These are phyloP conservation scores for Dipodomys merriami DNA, from an alignment of 2,113 vertebrate genomes.

Conservation along the genomic window DNA sequence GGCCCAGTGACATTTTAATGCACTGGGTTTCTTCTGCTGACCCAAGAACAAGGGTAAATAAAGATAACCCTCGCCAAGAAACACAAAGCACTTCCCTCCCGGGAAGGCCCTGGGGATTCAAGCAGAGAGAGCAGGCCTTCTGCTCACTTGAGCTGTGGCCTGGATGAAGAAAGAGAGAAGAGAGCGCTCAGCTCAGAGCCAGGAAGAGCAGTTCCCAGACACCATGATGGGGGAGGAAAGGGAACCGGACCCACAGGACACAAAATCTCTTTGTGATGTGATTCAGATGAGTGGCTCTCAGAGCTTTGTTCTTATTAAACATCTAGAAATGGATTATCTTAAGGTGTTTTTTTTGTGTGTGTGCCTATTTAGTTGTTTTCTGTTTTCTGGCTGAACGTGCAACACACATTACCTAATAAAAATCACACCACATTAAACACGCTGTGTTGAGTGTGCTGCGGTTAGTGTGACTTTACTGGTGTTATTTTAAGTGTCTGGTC, in stretches of 20 bases:
- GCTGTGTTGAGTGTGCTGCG: conserved; percentile 34
- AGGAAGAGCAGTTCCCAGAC: neutral
- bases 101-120: neutral
- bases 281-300: conserved; percentile 35
- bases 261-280: neutral
- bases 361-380: conserved; percentile 3
- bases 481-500: conserved; percentile 76
- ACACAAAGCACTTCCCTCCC: conserved; percentile 19
- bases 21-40: conserved; percentile 44
- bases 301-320: conserved; percentile 59
- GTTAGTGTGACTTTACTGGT: conserved; percentile 42
- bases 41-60: conserved; percentile 48
- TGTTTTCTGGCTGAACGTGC: conserved; percentile 64
- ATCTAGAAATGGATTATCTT: conserved; percentile 56
- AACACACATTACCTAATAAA: conserved; percentile 71
- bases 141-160: neutral
- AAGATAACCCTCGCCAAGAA: conserved; percentile 61
- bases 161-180: neutral
- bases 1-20: conserved; percentile 20
- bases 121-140: neutral
- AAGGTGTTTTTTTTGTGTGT: neutral
- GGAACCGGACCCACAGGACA: neutral
- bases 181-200: neutral
- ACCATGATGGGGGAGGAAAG: no score
- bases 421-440: conserved; percentile 70